A percentile compares a stretch with the other conserved stretches of the same genome.
Evolutionary conservation across 2,797 vertebrate species (phyloP).

Genomic region (Lateolabrax maculatus): DNA sequence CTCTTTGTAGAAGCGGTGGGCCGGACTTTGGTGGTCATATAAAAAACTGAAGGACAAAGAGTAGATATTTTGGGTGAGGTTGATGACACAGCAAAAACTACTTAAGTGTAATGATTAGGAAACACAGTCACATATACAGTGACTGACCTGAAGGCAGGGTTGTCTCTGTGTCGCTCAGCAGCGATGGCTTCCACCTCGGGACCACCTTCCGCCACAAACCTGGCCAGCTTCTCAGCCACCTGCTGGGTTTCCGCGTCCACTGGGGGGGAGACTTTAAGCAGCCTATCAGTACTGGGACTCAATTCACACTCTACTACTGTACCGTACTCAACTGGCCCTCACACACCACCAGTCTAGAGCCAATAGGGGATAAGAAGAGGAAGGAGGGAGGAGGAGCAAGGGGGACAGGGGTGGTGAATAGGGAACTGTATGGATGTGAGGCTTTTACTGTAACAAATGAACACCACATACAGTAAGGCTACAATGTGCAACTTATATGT

Average conservation of each 20-base stretch:
- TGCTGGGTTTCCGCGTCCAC: constrained; percentile 93
- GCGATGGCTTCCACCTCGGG: constrained; percentile 95
- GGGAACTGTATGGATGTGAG: constrained; percentile 68
- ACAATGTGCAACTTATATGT: constrained; percentile 14
- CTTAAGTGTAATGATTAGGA: background rate
- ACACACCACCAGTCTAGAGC: constrained; percentile 91
- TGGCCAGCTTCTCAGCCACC: constrained; percentile 94
- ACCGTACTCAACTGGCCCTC: constrained; percentile 91
- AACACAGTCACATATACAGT: background rate
- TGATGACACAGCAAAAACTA: background rate
- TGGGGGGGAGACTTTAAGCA: constrained; percentile 99
- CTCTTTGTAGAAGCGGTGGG: constrained; percentile 90
- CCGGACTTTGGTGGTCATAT: constrained; percentile 91
- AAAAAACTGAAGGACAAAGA: constrained; percentile 88
- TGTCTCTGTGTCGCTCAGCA: constrained; percentile 91
- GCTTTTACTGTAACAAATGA: constrained; percentile 56
- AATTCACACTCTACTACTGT: constrained; percentile 91
- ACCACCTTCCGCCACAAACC: constrained; percentile 94
- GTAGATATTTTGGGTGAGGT: constrained; percentile 8
- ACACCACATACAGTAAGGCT: constrained; percentile 12
- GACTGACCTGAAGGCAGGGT: constrained; percentile 91
- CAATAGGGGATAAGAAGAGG: constrained; percentile 88
- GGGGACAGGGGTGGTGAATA: constrained; percentile 77
- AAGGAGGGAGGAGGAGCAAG: constrained; percentile 80
- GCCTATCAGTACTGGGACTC: constrained; percentile 96